Evolutionary conservation across 2,888 invertebrate species (phyloP).

Genomic region (Cheilosia grossa): DNA sequence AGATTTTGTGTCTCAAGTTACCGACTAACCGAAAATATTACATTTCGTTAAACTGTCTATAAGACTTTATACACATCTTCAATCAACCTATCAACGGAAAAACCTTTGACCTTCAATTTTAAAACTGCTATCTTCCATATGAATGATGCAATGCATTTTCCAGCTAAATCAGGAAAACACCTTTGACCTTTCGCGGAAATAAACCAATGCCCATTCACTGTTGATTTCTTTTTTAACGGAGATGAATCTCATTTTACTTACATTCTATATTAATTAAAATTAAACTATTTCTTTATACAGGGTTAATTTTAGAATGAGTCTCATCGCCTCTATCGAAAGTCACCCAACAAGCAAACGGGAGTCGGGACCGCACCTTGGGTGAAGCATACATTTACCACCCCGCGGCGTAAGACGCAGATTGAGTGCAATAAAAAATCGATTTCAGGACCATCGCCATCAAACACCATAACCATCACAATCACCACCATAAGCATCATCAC

Average conservation of each 20-base stretch:
- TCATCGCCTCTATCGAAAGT: no score
- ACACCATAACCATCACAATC: background rate
- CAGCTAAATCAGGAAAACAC: background rate
- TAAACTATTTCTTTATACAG: background rate
- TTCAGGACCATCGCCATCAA: constrained; percentile 33
- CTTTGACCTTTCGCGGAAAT: constrained; percentile 34
- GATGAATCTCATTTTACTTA: constrained; percentile 1
- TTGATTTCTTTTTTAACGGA: background rate
- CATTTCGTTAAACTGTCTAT: no score
- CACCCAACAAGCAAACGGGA: no score
- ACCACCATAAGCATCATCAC: constrained; percentile 24
- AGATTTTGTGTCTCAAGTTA: no score
- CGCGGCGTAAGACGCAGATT: constrained; percentile 8
- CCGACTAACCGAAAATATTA: no score
- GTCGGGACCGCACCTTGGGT: no score
- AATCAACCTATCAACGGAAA: background rate
- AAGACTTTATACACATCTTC: constrained; percentile 11
- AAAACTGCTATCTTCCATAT: background rate
- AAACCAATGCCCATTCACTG: background rate
- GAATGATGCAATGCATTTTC: constrained; percentile 25
- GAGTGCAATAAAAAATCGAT: constrained; percentile 53
- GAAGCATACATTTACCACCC: no score
- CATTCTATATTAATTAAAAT: constrained; percentile 25
- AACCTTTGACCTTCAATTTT: constrained; percentile 7
- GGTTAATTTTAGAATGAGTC: no score